phyloP scores from a whole-genome alignment of 2,888 invertebrate species.

The Norana najaformis region DNA sequence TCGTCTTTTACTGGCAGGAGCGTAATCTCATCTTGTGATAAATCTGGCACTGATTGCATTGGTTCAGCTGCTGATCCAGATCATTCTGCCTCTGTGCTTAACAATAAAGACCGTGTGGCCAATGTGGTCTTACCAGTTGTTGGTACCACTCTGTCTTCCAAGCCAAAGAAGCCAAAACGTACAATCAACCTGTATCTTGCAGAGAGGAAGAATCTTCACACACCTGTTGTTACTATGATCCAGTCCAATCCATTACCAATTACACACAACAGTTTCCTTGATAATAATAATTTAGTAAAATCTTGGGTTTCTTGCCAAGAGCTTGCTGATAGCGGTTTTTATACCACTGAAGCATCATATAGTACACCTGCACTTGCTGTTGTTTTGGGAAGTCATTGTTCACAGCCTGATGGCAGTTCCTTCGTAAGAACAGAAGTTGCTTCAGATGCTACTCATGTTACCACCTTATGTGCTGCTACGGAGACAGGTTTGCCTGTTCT shows the following conservation, averaged over 20 bases:
- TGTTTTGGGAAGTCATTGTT: neutral
- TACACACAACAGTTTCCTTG: neutral
- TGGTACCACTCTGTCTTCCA: neutral
- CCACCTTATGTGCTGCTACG: neutral
- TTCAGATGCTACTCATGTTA: neutral
- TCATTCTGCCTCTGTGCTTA: neutral
- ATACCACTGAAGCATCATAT: neutral
- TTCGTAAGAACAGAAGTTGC: neutral
- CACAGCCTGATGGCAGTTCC: neutral
- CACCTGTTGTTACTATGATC: neutral
- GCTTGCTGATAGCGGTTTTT: neutral
- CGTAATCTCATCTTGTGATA: neutral
- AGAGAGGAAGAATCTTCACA: neutral
- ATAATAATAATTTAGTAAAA: neutral
- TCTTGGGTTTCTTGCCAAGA: neutral
- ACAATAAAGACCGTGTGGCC: neutral
- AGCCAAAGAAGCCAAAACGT: slow-evolving; percentile 14
- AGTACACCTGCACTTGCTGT: slow-evolving; percentile 13
- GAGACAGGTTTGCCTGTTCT: neutral
- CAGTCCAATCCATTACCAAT: slow-evolving; percentile 3
- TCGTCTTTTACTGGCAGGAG: neutral
- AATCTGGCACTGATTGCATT: neutral
- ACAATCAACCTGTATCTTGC: neutral
- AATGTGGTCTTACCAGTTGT: neutral
- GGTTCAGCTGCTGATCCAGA: neutral